Evolutionary conservation across 1,140 invertebrate species (phyloP), one percentile per base, ranked within the genome.

Genomic region (Steinernema khuongi): DNA sequence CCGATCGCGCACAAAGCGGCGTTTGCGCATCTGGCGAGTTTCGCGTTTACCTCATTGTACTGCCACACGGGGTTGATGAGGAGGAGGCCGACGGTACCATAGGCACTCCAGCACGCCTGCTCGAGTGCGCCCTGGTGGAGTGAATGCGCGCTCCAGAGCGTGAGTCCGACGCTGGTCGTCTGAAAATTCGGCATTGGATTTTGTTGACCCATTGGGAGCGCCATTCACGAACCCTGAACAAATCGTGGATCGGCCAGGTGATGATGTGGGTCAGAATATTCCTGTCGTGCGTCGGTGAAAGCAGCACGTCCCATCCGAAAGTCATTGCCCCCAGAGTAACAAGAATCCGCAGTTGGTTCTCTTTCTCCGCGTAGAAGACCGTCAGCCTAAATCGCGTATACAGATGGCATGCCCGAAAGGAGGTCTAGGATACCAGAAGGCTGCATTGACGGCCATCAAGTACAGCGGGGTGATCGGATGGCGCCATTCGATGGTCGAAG

Each of bases 51-150:
- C 26, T 76, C 33, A 28, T 77, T 71, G 19, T 68, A 28, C 67
- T 71, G 36, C 76, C 76, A 77, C 14, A 77, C 76, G 7, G 76
- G 76, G 73, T 77, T 76, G 17, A 77, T 43, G 1, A 77, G 74
- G 14, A 77, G 70, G 41, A 74, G 75, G 17, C 70, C 76, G 26
- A 77, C 76, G 71, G 73, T 75, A 41, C 36, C 76, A 43, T 76
- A 77, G 31, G 73, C 73, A 30, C 69, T 31, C 41, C 60, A 75
- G 31, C 69, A 77, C 4, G 76, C 73, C 19, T 36, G 32, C 18
- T 77, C 71, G 22, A 77, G 19, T 22, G 71, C 14, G 28, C 68
- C 68, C 1, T 50, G 14, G 18, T 67, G 60, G 18, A 77, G 43
- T 1, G 50, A 36, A 68, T 71, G 29, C 1, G 67, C 31, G 50